Percentiles rank a stretch among this genome's conserved stretches.
phyloP scores from a whole-genome alignment of 2,113 vertebrate genomes.

The Phrynosoma platyrhinos region DNA sequence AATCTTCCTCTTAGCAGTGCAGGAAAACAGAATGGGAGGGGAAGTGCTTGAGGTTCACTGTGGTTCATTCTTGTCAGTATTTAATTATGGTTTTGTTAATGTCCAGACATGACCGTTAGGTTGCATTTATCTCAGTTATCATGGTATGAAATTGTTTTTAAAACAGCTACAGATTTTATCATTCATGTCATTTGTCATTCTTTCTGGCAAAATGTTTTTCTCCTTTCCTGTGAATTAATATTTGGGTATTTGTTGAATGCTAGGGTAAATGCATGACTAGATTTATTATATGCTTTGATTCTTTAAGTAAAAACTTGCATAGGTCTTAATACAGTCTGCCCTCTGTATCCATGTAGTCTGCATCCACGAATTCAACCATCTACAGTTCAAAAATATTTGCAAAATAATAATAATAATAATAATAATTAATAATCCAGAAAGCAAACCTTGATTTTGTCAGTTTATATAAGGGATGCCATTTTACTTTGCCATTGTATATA shows the following conservation, averaged over 20 bases:
- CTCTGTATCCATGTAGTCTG: too few species aligned
- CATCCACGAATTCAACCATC: too few species aligned
- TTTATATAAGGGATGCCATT: too few species aligned
- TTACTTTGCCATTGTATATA: too few species aligned
- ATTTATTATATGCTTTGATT: neutral
- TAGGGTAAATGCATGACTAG: slow-evolving; percentile 56
- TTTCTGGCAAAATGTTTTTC: slow-evolving; percentile 8
- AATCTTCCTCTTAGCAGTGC: neutral
- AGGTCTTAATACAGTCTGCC: neutral
- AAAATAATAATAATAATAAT: too few species aligned
- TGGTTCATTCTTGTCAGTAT: neutral
- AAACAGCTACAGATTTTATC: neutral
- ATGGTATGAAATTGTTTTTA: neutral
- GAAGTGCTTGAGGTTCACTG: neutral
- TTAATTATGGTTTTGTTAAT: neutral
- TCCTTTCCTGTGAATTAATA: slow-evolving; percentile 23
- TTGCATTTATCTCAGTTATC: neutral
- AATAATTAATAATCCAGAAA: too few species aligned
- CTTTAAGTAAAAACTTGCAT: neutral
- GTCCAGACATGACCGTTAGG: neutral
- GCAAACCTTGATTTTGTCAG: too few species aligned
- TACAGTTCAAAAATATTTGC: too few species aligned
- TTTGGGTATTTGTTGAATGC: slow-evolving; percentile 67
- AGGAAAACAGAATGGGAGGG: too few species aligned
- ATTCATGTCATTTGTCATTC: neutral